Percentiles rank a stretch among this genome's conserved stretches.
These are phyloP conservation scores for Plectropomus leopardus DNA, from an alignment of 2,113 vertebrate species.

Conservation along the genomic window DNA sequence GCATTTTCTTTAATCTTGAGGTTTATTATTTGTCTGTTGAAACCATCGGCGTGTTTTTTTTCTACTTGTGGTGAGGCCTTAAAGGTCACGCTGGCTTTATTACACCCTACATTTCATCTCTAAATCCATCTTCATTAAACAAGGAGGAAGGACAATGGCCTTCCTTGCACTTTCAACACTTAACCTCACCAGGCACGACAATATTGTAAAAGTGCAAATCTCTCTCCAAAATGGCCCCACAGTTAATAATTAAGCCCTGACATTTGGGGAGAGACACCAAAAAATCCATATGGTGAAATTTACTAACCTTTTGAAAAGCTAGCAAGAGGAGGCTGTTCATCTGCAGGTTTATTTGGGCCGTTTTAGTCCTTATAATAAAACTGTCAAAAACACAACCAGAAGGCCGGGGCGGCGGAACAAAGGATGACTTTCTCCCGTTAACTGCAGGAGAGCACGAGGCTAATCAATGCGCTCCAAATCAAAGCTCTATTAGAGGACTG, in stretches of 20 bases:
- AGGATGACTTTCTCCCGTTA: constrained; percentile 69
- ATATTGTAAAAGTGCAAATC: constrained; percentile 83
- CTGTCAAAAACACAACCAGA: constrained; percentile 74
- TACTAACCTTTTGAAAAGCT: constrained; percentile 83
- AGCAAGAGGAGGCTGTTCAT: constrained; percentile 65
- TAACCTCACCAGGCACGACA: constrained; percentile 78
- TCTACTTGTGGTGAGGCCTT: constrained; percentile 41
- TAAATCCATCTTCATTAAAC: constrained; percentile 85
- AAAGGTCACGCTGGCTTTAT: constrained; percentile 82
- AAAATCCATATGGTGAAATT: constrained; percentile 85
- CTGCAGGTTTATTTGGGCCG: constrained; percentile 68
- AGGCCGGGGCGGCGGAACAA: constrained; percentile 52
- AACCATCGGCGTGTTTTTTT: constrained; percentile 56
- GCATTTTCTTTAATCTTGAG: constrained; percentile 10
- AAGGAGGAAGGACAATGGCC: constrained; percentile 73
- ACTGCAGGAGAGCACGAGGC: constrained; percentile 56
- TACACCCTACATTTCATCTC: constrained; percentile 76
- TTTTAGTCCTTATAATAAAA: constrained; percentile 80
- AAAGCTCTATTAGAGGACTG: constrained; percentile 67
- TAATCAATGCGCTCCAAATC: constrained; percentile 77
- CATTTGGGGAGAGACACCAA: constrained; percentile 82
- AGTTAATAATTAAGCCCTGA: constrained; percentile 87
- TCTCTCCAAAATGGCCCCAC: constrained; percentile 75
- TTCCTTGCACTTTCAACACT: constrained; percentile 79
- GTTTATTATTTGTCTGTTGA: constrained; percentile 47